Conservation (phyloP, 2,888 invertebrate genomes). For the Carabus problematicus region DNA sequence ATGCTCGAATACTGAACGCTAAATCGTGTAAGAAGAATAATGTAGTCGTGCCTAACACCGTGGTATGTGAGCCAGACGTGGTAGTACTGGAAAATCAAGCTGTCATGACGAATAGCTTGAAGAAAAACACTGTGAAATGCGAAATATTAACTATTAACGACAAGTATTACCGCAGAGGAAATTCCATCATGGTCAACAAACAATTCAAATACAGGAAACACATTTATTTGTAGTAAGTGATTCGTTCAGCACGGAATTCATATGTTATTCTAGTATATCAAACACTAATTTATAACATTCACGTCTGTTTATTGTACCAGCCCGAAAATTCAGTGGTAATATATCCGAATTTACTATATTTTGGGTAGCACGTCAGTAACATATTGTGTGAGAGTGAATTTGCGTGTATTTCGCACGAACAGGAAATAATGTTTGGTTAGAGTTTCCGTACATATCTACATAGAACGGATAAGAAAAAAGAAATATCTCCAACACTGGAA, state of each 20-base stretch:
- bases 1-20: slow-evolving; percentile 17
- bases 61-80: slow-evolving; percentile 55
- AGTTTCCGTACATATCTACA: too few species aligned
- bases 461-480: too few species aligned
- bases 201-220: slow-evolving; percentile 49
- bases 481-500: too few species aligned
- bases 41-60: slow-evolving; percentile 47
- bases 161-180: slow-evolving; percentile 50
- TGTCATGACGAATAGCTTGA: slow-evolving; percentile 51
- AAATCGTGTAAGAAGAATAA: slow-evolving; percentile 21
- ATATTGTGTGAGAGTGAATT: too few species aligned
- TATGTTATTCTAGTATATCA: too few species aligned
- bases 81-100: slow-evolving; percentile 57
- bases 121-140: slow-evolving; percentile 49
- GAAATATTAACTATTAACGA: slow-evolving; percentile 47
- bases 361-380: too few species aligned
- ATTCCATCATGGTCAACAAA: slow-evolving; percentile 49
- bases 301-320: too few species aligned
- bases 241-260: neutral
- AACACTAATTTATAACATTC: too few species aligned
- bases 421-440: too few species aligned
- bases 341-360: too few species aligned
- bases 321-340: too few species aligned
- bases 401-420: too few species aligned
- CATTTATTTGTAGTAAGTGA: slow-evolving; percentile 53